phyloP scores from a whole-genome alignment of 2,888 invertebrate species.

The Ceraclea dissimilis region DNA sequence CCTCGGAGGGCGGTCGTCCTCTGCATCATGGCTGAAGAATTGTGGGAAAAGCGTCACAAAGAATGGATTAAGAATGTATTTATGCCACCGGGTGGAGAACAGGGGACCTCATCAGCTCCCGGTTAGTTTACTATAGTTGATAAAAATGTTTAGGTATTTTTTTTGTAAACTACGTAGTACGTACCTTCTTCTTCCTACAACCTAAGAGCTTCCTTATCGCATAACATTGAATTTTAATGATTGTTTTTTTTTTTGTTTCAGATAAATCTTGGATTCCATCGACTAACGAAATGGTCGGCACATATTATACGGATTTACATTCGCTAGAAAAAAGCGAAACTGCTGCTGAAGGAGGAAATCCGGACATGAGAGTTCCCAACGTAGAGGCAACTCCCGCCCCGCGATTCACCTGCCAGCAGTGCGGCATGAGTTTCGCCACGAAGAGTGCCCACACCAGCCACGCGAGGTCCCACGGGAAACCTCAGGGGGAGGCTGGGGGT shows the following conservation, averaged over 20 bases:
- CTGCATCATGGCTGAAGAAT: conserved; percentile 29
- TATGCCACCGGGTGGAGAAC: conserved; percentile 37
- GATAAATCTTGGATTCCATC: conserved; percentile 40
- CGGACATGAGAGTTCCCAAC: conserved; percentile 10
- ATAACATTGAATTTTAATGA: conserved; percentile 33
- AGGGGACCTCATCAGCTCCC: conserved; percentile 3
- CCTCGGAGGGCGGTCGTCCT: conserved; percentile 12
- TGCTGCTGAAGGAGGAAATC: conserved; percentile 39
- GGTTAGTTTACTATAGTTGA: conserved; percentile 13
- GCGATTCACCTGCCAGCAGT: conserved; percentile 59
- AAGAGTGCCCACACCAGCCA: conserved; percentile 69
- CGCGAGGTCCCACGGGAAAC: conserved; percentile 53
- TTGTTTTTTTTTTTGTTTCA: conserved; percentile 28
- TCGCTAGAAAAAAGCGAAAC: conserved; percentile 19
- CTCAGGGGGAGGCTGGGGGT: conserved; percentile 28
- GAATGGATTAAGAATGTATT: conserved; percentile 47
- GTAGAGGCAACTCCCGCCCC: conserved; percentile 27
- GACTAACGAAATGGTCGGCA: conserved; percentile 45
- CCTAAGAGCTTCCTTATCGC: too few relatives aligned
- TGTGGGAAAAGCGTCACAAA: conserved; percentile 36
- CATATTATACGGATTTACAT: conserved; percentile 35
- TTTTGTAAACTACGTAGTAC: too few relatives aligned
- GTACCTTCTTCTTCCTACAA: too few relatives aligned
- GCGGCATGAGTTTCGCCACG: conserved; percentile 67
- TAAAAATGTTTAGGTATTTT: too few relatives aligned